Conservation (phyloP, 2,797 vertebrate species). For the Epinephelus awoara region DNA sequence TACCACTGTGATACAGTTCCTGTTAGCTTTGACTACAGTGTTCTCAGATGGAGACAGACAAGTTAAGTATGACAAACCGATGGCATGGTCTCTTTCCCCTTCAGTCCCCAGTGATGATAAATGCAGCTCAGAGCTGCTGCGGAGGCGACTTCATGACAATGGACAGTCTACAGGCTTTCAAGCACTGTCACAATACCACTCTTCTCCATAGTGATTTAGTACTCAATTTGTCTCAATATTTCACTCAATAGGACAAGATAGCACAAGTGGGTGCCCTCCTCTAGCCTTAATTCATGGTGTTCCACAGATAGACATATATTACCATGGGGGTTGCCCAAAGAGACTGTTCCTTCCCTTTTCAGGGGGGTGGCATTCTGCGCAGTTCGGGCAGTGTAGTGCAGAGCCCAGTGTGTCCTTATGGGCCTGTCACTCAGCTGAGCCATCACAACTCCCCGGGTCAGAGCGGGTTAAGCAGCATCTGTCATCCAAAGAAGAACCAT, state of each 20-base stretch:
- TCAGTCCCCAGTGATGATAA: constrained; percentile 69
- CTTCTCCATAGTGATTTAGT: constrained; percentile 76
- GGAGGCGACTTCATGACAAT: constrained; percentile 71
- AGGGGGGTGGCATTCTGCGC: constrained; percentile 62
- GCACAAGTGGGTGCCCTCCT: constrained; percentile 70
- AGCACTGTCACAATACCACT: constrained; percentile 73
- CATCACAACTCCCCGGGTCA: constrained; percentile 79
- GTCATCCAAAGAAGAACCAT: constrained; percentile 81
- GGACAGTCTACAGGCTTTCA: constrained; percentile 71
- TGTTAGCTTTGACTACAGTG: constrained; percentile 44
- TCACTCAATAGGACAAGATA: constrained; percentile 78
- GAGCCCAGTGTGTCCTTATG: constrained; percentile 57
- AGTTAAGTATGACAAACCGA: constrained; percentile 78
- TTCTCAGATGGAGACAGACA: constrained; percentile 67
- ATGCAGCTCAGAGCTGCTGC: constrained; percentile 70
- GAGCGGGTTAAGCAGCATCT: constrained; percentile 85
- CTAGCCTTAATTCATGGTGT: constrained; percentile 72
- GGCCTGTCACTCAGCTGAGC: constrained; percentile 78
- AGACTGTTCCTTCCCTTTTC: constrained; percentile 67
- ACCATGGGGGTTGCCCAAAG: constrained; percentile 59
- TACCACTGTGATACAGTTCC: constrained; percentile 47
- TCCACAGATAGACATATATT: constrained; percentile 70
- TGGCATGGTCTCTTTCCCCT: constrained; percentile 60
- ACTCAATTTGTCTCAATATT: constrained; percentile 83
- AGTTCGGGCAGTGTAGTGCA: constrained; percentile 40